Evolutionary conservation across 1,140 invertebrate genomes (phyloP).

Genomic region (Drosophila persimilis): DNA sequence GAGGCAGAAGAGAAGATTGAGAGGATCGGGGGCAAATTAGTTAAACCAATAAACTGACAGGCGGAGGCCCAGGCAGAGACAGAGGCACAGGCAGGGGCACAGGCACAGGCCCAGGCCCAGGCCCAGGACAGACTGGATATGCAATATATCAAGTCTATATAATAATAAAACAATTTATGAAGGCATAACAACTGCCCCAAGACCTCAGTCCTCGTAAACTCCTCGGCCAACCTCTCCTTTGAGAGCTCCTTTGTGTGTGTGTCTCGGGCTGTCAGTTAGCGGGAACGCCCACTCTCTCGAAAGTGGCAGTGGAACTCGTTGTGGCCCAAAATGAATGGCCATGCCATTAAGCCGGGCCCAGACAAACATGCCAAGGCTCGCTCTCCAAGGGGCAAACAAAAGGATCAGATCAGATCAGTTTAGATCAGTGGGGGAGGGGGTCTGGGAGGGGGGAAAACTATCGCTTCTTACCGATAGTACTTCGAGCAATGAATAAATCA

Average conservation of each 20-base stretch:
- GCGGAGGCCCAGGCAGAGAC: slow-evolving; percentile 1
- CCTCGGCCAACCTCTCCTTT: slow-evolving; percentile 12
- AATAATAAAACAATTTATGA: slow-evolving; percentile 82
- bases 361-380: slow-evolving; percentile 4
- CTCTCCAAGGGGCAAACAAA: background rate
- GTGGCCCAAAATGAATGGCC: slow-evolving; percentile 70
- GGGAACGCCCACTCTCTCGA: slow-evolving; percentile 70
- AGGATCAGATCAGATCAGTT: background rate
- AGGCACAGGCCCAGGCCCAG: slow-evolving; percentile 33
- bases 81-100: slow-evolving; percentile 34
- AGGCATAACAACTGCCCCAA: slow-evolving; percentile 68
- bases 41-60: slow-evolving; percentile 82
- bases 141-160: slow-evolving; percentile 79
- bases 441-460: background rate
- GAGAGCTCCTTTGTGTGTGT: slow-evolving; percentile 13
- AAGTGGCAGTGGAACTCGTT: slow-evolving; percentile 25
- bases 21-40: slow-evolving; percentile 59
- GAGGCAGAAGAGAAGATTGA: background rate
- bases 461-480: slow-evolving; percentile 25
- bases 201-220: slow-evolving; percentile 23
- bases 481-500: slow-evolving; percentile 61
- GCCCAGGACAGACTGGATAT: slow-evolving; percentile 30
- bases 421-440: no score
- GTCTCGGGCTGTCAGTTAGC: slow-evolving; percentile 67
- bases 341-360: slow-evolving; percentile 66